These are phyloP conservation scores for Erebia aethiops DNA, from an alignment of 2,888 invertebrate genomes.

Conservation along the genomic window DNA sequence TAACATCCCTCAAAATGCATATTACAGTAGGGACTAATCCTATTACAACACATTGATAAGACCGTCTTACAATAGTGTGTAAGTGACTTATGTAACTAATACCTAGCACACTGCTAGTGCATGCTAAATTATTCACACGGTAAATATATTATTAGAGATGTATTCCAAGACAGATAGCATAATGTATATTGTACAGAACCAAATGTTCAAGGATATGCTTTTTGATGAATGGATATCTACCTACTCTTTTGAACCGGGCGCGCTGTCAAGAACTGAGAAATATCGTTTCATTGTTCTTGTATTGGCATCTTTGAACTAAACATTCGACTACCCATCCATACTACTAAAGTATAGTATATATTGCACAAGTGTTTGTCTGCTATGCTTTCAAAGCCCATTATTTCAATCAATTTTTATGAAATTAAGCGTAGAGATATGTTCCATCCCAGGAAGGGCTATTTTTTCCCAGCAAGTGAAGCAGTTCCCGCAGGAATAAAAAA, in stretches of 20 bases:
- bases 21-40: neutral
- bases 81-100: neutral
- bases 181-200: conserved; percentile 9
- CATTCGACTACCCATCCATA: no score
- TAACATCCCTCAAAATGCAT: no score
- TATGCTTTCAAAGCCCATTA: no score
- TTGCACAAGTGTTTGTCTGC: no score
- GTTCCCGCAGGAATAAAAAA: no score
- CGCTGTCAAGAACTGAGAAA: conserved; percentile 11
- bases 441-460: no score
- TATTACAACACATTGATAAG: neutral
- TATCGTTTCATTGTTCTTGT: neutral
- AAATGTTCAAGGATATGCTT: neutral
- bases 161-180: conserved; percentile 14
- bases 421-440: no score
- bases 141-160: conserved; percentile 1
- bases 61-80: neutral
- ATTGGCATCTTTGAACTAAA: no score
- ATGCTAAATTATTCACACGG: conserved; percentile 14
- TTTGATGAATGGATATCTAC: conserved; percentile 7
- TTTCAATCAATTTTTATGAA: no score
- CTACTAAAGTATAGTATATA: no score
- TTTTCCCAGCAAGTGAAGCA: no score
- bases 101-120: neutral
- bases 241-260: neutral